phyloP scores from a whole-genome alignment of 2,113 vertebrate species.

The Calidris pugnax region DNA sequence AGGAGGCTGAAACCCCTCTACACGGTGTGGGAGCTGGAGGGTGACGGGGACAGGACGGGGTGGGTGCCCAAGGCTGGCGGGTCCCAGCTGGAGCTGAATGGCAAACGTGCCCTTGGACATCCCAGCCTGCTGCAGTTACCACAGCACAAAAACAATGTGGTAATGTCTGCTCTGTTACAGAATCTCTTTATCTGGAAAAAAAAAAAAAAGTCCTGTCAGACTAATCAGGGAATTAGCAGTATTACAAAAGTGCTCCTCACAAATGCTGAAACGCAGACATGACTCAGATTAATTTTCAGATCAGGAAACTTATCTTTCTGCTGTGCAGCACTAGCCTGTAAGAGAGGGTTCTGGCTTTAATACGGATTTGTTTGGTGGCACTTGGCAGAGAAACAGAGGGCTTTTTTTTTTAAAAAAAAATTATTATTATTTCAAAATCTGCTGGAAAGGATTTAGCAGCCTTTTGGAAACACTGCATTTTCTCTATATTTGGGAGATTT shows the following conservation, averaged over 20 bases:
- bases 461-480: conserved; percentile 2
- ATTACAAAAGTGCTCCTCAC: conserved; percentile 63
- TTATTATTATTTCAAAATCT: conserved; percentile 61
- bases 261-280: conserved; percentile 64
- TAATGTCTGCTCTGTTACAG: conserved; percentile 64
- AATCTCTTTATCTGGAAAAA: conserved; percentile 47
- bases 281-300: conserved; percentile 69
- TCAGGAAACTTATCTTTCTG: conserved; percentile 61
- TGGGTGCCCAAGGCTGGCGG: conserved; percentile 23
- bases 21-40: background rate
- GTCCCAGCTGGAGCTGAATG: conserved; percentile 17
- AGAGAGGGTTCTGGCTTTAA: conserved; percentile 22
- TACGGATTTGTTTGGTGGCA: conserved; percentile 1
- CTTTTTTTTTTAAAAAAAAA: background rate
- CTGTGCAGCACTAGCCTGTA: background rate
- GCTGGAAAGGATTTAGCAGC: conserved; percentile 27
- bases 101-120: conserved; percentile 28
- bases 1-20: conserved; percentile 15
- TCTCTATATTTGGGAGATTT: conserved; percentile 36
- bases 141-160: conserved; percentile 63
- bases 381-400: conserved; percentile 15
- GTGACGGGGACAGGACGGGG: background rate
- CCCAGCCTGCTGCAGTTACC: conserved; percentile 46
- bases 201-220: conserved; percentile 24
- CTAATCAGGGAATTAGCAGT: conserved; percentile 60